phyloP scores from a whole-genome alignment of 2,797 vertebrate genomes.

The Morelia viridis region DNA sequence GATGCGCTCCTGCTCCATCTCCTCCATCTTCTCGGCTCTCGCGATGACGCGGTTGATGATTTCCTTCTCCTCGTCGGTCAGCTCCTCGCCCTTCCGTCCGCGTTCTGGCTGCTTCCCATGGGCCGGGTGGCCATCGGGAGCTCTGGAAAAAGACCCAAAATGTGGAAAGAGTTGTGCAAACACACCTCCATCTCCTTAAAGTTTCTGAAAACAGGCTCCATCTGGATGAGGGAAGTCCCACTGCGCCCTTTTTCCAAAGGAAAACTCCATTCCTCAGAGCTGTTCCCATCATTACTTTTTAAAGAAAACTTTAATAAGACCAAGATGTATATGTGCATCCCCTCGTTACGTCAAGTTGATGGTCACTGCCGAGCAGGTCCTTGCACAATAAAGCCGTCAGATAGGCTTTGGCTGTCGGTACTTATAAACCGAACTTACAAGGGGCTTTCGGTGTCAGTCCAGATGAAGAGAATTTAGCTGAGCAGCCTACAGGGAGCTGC shows the following conservation, averaged over 20 bases:
- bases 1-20: conserved; percentile 89
- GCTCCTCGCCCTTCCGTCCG: conserved; percentile 78
- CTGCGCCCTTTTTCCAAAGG: no score
- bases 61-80: conserved; percentile 95
- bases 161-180: neutral
- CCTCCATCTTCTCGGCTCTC: conserved; percentile 89
- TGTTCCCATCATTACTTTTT: no score
- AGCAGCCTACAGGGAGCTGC: neutral
- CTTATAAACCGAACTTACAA: neutral
- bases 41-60: conserved; percentile 93
- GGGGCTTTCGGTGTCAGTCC: neutral
- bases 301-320: neutral
- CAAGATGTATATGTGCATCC: neutral
- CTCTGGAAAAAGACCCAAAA: conserved; percentile 50
- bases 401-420: accelerated
- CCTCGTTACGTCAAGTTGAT: neutral
- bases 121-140: conserved; percentile 66
- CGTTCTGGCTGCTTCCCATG: conserved; percentile 65
- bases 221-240: neutral
- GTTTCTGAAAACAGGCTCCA: neutral
- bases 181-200: neutral
- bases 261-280: neutral
- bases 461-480: neutral
- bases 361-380: no score
- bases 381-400: no score